phyloP scores from a whole-genome alignment of 2,888 invertebrate species.

The Mayetiola destructor region DNA sequence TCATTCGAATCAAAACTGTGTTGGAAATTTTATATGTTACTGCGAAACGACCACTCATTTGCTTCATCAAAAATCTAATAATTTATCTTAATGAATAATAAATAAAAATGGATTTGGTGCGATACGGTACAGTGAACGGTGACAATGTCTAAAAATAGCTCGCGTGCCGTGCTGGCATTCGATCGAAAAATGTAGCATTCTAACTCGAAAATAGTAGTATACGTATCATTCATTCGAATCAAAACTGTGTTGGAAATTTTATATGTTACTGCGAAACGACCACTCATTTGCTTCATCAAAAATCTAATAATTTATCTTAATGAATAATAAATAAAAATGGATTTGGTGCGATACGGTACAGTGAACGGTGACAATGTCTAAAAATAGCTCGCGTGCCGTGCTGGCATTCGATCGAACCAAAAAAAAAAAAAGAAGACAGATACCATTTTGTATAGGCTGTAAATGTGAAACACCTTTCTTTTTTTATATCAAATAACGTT shows the following conservation, averaged over 20 bases:
- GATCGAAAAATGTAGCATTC: too few relatives aligned
- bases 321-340: constrained; percentile 6
- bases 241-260: too few relatives aligned
- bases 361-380: neutral
- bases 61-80: constrained; percentile 1
- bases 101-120: neutral
- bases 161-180: neutral
- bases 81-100: constrained; percentile 12
- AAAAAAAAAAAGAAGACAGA: neutral
- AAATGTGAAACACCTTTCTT: neutral
- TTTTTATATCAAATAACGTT: constrained; percentile 4
- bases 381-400: neutral
- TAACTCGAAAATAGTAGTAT: too few relatives aligned
- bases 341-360: neutral
- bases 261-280: too few relatives aligned
- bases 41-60: too few relatives aligned
- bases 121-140: neutral
- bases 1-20: too few relatives aligned
- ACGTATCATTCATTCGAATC: too few relatives aligned
- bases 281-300: constrained; percentile 1
- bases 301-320: constrained; percentile 11
- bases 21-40: too few relatives aligned
- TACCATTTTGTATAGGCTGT: neutral
- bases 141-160: neutral
- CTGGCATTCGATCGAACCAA: neutral